Evolutionary conservation across 2,888 invertebrate species (phyloP).

Genomic region (Drosophila crucigera): DNA sequence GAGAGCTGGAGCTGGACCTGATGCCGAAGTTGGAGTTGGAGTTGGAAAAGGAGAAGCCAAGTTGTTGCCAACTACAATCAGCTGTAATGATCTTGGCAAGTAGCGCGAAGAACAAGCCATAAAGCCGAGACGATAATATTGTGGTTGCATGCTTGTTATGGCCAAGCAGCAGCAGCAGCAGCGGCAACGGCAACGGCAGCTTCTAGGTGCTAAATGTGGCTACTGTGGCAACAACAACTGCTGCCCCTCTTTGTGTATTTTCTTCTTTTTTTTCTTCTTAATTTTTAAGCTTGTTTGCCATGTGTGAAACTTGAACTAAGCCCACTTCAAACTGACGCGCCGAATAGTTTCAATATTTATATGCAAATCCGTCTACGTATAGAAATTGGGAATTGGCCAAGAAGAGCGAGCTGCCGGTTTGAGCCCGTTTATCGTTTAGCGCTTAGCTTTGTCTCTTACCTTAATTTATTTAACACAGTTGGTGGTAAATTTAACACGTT

Average conservation of each 20-base stretch:
- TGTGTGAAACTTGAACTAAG: conserved; percentile 27
- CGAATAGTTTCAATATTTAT: conserved; percentile 56
- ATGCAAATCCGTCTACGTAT: conserved; percentile 66
- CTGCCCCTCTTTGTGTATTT: conserved; percentile 30
- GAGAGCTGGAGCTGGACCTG: background rate
- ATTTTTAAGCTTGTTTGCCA: conserved; percentile 41
- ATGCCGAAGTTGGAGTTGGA: background rate
- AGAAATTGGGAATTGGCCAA: conserved; percentile 49
- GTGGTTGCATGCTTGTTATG: conserved; percentile 55
- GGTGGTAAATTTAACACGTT: conserved; percentile 79
- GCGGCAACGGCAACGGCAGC: background rate
- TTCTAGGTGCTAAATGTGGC: conserved; percentile 57
- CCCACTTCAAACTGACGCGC: conserved; percentile 52
- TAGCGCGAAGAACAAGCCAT: conserved; percentile 69
- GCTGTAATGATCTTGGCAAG: conserved; percentile 47
- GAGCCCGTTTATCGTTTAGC: background rate
- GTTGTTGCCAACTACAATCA: conserved; percentile 34
- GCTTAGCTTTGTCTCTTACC: conserved; percentile 10
- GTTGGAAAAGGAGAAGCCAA: conserved; percentile 27
- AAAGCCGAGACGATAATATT: conserved; percentile 59
- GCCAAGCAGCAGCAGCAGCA: conserved; percentile 30
- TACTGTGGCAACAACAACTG: conserved; percentile 10
- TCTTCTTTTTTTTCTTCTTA: background rate
- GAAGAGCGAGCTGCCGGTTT: conserved; percentile 16
- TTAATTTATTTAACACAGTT: conserved; percentile 80